These are phyloP conservation scores for Nycticorax nycticorax DNA, from an alignment of 2,113 vertebrate species.

Conservation along the genomic window DNA sequence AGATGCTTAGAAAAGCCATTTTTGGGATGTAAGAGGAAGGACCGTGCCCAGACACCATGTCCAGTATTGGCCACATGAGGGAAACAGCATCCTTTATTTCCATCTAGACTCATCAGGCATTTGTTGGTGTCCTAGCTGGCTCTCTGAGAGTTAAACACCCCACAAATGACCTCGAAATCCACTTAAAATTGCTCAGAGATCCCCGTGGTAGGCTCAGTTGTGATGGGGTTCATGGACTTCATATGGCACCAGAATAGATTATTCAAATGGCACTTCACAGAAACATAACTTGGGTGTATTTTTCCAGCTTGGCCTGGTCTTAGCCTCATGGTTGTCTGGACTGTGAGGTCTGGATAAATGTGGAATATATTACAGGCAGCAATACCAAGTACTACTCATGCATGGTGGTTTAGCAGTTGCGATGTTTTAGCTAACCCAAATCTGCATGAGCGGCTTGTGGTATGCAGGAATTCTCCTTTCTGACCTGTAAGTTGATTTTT, in stretches of 20 bases:
- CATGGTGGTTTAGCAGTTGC: fast-evolving
- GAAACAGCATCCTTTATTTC: neutral
- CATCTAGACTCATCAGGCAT: neutral
- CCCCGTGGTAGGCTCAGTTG: neutral
- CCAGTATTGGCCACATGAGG: neutral
- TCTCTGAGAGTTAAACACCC: neutral
- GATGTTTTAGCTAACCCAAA: neutral
- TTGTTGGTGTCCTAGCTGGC: neutral
- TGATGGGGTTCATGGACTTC: neutral
- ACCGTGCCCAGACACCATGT: neutral
- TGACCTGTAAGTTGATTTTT: neutral
- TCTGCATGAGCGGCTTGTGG: neutral
- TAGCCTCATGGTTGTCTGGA: neutral
- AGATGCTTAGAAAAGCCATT: neutral
- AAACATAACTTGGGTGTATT: neutral
- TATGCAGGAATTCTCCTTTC: neutral
- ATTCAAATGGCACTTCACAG: neutral
- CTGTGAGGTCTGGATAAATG: neutral
- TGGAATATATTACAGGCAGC: neutral
- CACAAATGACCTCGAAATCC: neutral
- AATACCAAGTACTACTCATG: neutral
- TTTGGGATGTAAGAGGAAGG: neutral
- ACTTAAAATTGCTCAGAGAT: neutral
- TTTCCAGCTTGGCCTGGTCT: neutral
- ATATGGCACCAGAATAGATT: neutral